Percentiles rank a stretch among this genome's conserved stretches.
These are phyloP conservation scores for Coelopa pilipes DNA, from an alignment of 2,888 invertebrate species.

Conservation along the genomic window DNA sequence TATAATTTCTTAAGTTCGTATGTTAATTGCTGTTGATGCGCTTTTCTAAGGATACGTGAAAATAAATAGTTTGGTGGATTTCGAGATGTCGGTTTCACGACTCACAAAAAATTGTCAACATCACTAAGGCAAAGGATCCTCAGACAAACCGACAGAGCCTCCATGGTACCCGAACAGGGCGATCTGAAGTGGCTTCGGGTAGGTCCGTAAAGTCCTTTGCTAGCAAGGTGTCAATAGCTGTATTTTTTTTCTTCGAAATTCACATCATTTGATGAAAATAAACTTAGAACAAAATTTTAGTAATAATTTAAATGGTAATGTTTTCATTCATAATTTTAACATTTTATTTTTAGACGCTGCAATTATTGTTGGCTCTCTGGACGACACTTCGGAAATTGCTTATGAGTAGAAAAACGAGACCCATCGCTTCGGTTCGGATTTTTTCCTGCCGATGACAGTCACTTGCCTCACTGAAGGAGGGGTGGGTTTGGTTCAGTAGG, in stretches of 20 bases:
- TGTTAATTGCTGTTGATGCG: too few species aligned
- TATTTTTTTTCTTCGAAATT: conserved; percentile 34
- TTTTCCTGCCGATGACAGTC: too few species aligned
- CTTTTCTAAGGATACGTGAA: background rate
- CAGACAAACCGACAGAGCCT: background rate
- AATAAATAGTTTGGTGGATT: conserved; percentile 34
- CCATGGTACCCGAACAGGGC: background rate
- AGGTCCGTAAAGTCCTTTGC: conserved; percentile 56
- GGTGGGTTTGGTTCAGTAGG: too few species aligned
- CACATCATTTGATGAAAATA: conserved; percentile 36
- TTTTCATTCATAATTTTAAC: too few species aligned
- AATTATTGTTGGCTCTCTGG: background rate
- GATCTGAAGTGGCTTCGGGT: background rate
- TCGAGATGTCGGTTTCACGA: background rate
- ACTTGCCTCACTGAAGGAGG: too few species aligned
- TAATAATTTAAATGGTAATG: conserved; percentile 33
- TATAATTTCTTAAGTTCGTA: too few species aligned
- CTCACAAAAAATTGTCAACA: conserved; percentile 61
- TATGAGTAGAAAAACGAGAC: background rate
- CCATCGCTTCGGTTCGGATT: conserved; percentile 6
- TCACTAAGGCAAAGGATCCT: conserved; percentile 63
- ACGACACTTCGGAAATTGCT: conserved; percentile 11
- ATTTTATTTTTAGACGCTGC: background rate
- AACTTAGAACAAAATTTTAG: conserved; percentile 33
- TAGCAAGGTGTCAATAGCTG: conserved; percentile 65